phyloP scores from a whole-genome alignment of 2,888 invertebrate genomes.

The Lasioglossum zephyrum region DNA sequence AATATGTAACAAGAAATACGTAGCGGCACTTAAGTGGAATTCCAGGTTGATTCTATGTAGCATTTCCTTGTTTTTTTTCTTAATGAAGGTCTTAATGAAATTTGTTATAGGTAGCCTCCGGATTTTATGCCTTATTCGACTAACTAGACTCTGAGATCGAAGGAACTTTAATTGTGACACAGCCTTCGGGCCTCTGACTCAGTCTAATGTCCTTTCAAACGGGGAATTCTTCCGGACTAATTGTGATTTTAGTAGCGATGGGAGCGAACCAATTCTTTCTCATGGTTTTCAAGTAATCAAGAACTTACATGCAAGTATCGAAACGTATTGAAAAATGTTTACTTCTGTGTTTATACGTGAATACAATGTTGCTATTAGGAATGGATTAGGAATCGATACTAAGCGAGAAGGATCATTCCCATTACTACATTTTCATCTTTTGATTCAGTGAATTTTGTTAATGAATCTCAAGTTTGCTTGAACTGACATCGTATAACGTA shows the following conservation, averaged over 20 bases:
- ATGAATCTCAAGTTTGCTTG: background rate
- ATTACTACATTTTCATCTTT: too few species aligned
- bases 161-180: background rate
- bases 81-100: background rate
- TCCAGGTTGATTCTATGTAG: background rate
- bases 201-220: background rate
- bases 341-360: too few species aligned
- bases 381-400: too few species aligned
- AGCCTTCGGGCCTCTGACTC: background rate
- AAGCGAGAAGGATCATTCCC: too few species aligned
- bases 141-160: background rate
- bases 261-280: too few species aligned
- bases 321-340: too few species aligned
- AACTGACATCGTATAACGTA: background rate
- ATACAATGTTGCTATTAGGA: too few species aligned
- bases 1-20: too few species aligned
- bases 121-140: slow-evolving; percentile 2
- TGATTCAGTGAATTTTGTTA: background rate
- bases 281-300: too few species aligned
- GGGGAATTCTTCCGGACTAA: background rate
- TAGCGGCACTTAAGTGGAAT: background rate
- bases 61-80: too few species aligned
- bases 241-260: background rate
- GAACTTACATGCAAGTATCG: too few species aligned
- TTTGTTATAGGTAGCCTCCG: background rate